These are phyloP conservation scores for Diplodus puntazzo DNA, from an alignment of 2,797 vertebrate species.

Conservation along the genomic window DNA sequence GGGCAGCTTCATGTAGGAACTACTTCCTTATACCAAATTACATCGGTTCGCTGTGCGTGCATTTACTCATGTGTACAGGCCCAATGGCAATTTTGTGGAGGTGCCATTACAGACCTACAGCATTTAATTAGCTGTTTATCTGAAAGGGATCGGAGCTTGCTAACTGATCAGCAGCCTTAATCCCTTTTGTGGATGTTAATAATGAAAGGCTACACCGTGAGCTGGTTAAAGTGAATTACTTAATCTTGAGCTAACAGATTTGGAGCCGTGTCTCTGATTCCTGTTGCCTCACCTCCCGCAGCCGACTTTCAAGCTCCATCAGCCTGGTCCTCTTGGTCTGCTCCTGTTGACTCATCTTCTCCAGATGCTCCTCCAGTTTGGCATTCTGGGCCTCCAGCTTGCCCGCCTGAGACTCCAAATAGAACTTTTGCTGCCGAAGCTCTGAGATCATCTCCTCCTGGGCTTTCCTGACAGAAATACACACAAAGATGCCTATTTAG, in stretches of 20 bases:
- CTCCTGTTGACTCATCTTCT: constrained; percentile 98
- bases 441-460: constrained; percentile 99
- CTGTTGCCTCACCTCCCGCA: constrained; percentile 84
- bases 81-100: constrained; percentile 20
- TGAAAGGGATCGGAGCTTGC: constrained; percentile 55
- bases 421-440: constrained; percentile 98
- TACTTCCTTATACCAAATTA: too few species aligned
- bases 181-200: constrained; percentile 58
- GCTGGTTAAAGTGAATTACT: constrained; percentile 63
- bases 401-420: constrained; percentile 90
- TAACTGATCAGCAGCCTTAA: constrained; percentile 66
- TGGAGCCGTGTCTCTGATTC: constrained; percentile 25
- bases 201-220: constrained; percentile 43
- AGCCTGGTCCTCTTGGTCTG: constrained; percentile 94
- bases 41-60: too few species aligned
- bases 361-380: constrained; percentile 98
- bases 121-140: constrained; percentile 67
- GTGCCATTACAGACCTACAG: constrained; percentile 17
- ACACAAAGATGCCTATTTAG: constrained; percentile 25
- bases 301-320: constrained; percentile 85
- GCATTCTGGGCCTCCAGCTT: constrained; percentile 92
- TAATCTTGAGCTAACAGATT: constrained; percentile 59
- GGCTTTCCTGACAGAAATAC: constrained; percentile 91
- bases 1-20: too few species aligned
- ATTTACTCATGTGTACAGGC: neutral